Conservation (phyloP, 2,113 vertebrate genomes). For the Psettodes erumei region DNA sequence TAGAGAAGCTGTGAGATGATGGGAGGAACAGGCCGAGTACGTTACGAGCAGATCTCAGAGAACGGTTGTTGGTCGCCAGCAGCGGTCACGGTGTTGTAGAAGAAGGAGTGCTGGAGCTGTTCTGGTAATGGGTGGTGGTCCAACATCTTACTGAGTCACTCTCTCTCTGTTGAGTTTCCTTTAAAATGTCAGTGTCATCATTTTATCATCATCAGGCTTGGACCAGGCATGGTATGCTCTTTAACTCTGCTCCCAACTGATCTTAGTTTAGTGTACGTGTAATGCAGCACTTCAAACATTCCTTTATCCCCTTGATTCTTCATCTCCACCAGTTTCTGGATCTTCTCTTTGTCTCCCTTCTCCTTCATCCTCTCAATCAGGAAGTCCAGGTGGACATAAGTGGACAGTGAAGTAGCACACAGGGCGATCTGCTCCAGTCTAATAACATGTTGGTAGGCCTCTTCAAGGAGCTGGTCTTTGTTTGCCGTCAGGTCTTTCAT, state of each 20-base stretch:
- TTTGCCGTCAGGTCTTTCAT: neutral
- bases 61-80: no score
- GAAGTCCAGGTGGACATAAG: slow-evolving; percentile 8
- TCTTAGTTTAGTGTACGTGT: neutral
- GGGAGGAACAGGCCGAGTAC: no score
- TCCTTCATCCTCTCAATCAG: slow-evolving; percentile 30
- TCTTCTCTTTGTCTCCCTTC: neutral
- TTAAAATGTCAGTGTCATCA: no score
- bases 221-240: no score
- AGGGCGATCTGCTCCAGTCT: slow-evolving; percentile 20
- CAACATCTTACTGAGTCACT: no score
- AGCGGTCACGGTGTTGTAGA: no score
- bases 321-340: slow-evolving; percentile 22
- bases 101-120: no score
- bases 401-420: neutral
- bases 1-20: no score
- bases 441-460: slow-evolving; percentile 3
- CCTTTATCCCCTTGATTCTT: neutral
- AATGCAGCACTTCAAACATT: neutral
- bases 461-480: neutral
- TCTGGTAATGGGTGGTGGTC: no score
- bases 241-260: neutral
- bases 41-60: no score
- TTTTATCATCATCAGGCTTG: no score
- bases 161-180: no score